Percentiles rank a stretch among this genome's conserved stretches.
These are phyloP conservation scores for Myopa testacea DNA, from an alignment of 2,888 invertebrate genomes.

Conservation along the genomic window DNA sequence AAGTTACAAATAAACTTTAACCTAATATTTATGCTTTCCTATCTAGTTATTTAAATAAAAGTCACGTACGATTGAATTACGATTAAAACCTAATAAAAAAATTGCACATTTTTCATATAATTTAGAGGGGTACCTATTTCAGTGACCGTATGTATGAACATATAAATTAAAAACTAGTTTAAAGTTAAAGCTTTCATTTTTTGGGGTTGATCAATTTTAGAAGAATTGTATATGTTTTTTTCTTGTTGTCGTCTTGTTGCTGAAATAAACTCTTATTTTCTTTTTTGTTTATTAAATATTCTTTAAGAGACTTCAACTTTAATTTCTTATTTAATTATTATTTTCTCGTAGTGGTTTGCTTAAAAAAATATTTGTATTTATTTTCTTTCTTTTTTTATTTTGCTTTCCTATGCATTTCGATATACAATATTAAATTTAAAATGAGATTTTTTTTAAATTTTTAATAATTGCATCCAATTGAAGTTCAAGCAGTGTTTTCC, in stretches of 20 bases:
- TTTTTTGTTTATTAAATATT: neutral
- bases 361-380: conserved; percentile 31
- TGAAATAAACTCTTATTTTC: neutral
- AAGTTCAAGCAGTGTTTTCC: neutral
- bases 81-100: too few relatives aligned
- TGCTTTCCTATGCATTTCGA: neutral
- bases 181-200: neutral
- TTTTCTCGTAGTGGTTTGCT: conserved; percentile 13
- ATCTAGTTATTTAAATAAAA: too few relatives aligned
- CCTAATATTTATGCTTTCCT: too few relatives aligned
- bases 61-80: too few relatives aligned
- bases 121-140: too few relatives aligned
- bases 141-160: neutral
- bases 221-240: neutral
- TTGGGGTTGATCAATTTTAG: neutral
- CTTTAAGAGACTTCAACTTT: conserved; percentile 6
- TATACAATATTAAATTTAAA: neutral
- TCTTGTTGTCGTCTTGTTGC: too few relatives aligned
- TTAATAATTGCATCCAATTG: conserved; percentile 29
- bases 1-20: too few relatives aligned
- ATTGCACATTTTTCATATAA: too few relatives aligned
- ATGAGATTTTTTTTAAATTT: neutral
- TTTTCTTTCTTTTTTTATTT: conserved; percentile 10
- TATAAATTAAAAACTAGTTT: neutral
- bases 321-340: neutral